Evolutionary conservation across 1,140 invertebrate species (phyloP).

Genomic region (Solenopsis invicta): DNA sequence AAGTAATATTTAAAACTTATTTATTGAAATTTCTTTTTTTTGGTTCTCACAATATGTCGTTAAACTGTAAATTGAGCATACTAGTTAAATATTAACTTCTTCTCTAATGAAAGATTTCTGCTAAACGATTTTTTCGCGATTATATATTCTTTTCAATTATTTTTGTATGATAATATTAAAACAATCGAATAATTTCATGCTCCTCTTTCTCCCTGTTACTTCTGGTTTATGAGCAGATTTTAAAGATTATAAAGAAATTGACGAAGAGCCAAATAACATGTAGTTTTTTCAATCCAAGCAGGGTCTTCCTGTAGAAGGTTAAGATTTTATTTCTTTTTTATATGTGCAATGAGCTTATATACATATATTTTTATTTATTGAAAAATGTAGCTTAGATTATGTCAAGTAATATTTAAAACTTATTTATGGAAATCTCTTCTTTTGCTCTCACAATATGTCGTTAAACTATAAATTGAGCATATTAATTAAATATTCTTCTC

Average conservation of each 20-base stretch:
- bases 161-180: background rate
- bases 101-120: too few species aligned
- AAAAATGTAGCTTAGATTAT: background rate
- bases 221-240: background rate
- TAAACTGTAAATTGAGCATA: background rate
- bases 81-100: background rate
- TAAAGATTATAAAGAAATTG: slow-evolving; percentile 19
- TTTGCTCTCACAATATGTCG: background rate
- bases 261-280: background rate
- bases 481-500: background rate
- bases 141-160: background rate
- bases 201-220: too few species aligned
- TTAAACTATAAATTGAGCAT: background rate
- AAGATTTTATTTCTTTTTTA: background rate
- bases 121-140: background rate
- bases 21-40: background rate
- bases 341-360: background rate
- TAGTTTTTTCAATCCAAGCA: background rate
- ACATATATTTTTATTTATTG: background rate
- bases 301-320: background rate
- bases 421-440: background rate
- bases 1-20: background rate
- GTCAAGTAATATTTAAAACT: background rate
- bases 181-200: background rate
- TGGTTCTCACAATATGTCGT: background rate